These are phyloP conservation scores for Orientallactaga sibirica DNA, from an alignment of 2,797 vertebrate genomes.

Conservation along the genomic window DNA sequence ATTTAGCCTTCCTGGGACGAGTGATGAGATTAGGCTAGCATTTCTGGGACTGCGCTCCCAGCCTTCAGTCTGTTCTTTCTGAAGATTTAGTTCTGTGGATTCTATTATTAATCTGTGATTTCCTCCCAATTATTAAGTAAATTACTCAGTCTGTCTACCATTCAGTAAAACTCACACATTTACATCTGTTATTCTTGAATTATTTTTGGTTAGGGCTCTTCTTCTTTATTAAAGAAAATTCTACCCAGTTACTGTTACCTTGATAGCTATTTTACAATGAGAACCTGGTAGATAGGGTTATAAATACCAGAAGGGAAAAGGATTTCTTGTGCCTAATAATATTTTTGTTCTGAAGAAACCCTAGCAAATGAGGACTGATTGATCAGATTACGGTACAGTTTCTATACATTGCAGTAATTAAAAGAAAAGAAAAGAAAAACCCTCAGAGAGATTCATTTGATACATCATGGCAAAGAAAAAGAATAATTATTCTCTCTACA, in stretches of 20 bases:
- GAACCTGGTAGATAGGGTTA: constrained; percentile 83
- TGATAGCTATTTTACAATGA: constrained; percentile 80
- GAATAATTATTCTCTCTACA: constrained; percentile 75
- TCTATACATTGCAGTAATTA: constrained; percentile 83
- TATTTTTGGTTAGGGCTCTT: constrained; percentile 74
- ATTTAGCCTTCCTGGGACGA: too few species aligned
- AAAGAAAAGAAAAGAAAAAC: constrained; percentile 69
- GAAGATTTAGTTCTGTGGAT: constrained; percentile 43
- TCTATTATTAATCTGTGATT: constrained; percentile 80
- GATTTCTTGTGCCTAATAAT: constrained; percentile 80
- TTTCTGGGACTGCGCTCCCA: background rate
- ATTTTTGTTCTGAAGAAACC: constrained; percentile 84
- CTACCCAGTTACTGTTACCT: constrained; percentile 76
- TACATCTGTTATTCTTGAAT: constrained; percentile 76
- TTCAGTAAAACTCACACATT: constrained; percentile 79
- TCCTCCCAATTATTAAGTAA: constrained; percentile 77
- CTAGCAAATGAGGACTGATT: constrained; percentile 83
- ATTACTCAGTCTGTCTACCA: constrained; percentile 77
- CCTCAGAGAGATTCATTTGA: constrained; percentile 72
- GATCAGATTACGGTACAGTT: constrained; percentile 82
- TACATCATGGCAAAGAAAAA: constrained; percentile 67
- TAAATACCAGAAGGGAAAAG: constrained; percentile 76
- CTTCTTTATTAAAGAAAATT: constrained; percentile 59
- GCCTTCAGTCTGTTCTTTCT: constrained; percentile 51
- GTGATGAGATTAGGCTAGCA: background rate